Percentiles rank a stretch among this genome's conserved stretches.
Evolutionary conservation across 92 coral and sea anemone species (phyloP).

Genomic region (Montipora capitata): DNA sequence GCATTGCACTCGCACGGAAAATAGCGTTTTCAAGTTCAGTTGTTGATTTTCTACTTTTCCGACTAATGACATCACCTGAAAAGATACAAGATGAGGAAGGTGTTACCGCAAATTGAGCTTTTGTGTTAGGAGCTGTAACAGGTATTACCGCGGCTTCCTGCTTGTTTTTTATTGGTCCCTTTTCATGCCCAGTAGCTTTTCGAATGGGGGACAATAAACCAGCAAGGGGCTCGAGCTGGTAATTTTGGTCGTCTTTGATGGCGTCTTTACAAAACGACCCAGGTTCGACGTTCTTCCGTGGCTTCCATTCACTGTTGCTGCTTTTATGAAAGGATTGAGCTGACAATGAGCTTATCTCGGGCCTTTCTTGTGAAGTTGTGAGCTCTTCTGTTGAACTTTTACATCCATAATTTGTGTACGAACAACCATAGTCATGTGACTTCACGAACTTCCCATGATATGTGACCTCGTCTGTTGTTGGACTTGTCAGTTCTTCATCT

Average conservation of each 20-base stretch:
- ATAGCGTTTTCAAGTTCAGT: conserved; percentile 16
- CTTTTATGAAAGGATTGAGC: not conserved
- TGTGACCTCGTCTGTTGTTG: conserved; percentile 21
- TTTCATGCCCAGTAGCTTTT: not conserved
- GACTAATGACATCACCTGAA: not conserved
- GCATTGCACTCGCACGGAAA: not conserved
- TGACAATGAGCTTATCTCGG: not conserved
- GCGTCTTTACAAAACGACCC: conserved; percentile 5
- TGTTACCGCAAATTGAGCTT: not conserved
- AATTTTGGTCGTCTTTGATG: not conserved
- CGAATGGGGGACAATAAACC: conserved; percentile 42
- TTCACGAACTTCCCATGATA: not conserved
- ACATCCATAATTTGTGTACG: conserved; percentile 28
- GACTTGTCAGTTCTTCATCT: conserved; percentile 23
- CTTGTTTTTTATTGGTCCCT: not conserved
- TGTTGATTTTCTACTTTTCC: conserved; percentile 11
- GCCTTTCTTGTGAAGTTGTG: not conserved
- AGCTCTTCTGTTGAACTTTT: conserved; percentile 21
- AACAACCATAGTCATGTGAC: conserved; percentile 21
- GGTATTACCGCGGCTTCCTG: not conserved
- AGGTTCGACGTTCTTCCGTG: not conserved
- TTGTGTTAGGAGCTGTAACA: not conserved
- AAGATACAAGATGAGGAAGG: not conserved
- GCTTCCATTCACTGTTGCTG: no score
- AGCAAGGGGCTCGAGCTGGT: conserved; percentile 31